These are phyloP conservation scores for Synergus itoensis DNA, from an alignment of 2,888 invertebrate species.

Conservation along the genomic window DNA sequence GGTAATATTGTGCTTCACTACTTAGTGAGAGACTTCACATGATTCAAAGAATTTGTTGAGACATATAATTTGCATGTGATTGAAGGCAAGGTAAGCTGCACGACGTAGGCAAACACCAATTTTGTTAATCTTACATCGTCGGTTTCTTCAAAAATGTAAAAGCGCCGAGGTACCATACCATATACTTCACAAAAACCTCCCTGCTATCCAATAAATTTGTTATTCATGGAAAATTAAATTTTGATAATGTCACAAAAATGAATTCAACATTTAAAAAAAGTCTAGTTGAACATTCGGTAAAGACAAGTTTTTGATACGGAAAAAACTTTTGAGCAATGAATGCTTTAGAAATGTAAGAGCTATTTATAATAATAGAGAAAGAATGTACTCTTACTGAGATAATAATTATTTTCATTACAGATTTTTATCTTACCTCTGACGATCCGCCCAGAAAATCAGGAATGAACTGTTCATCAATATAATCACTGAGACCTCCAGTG, in stretches of 20 bases:
- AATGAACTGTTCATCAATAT: slow-evolving; percentile 90
- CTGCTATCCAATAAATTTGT: slow-evolving; percentile 67
- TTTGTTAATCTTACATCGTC: slow-evolving; percentile 70
- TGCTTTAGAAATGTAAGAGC: not conserved
- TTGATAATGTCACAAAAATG: slow-evolving; percentile 7
- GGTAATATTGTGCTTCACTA: slow-evolving; percentile 18
- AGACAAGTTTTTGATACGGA: not conserved
- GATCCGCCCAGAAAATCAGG: slow-evolving; percentile 96
- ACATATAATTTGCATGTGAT: slow-evolving; percentile 36
- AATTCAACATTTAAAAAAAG: not conserved
- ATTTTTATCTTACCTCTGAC: slow-evolving; percentile 83
- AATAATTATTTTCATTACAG: not conserved
- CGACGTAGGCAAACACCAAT: slow-evolving; percentile 44
- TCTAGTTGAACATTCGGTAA: not conserved
- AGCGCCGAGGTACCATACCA: slow-evolving; percentile 74
- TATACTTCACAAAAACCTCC: slow-evolving; percentile 72
- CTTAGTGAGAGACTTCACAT: not conserved
- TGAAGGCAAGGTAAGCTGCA: slow-evolving; percentile 43
- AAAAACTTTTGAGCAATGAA: not conserved
- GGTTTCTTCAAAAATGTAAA: slow-evolving; percentile 74
- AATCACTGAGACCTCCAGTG: slow-evolving; percentile 90
- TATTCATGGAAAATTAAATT: slow-evolving; percentile 23
- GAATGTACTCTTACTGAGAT: slow-evolving; percentile 52
- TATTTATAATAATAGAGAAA: not conserved
- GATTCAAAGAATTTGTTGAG: not conserved